Evolutionary conservation across 2,888 invertebrate genomes (phyloP), one percentile per base, ranked within the genome.

Genomic region (Acronicta alni): DNA sequence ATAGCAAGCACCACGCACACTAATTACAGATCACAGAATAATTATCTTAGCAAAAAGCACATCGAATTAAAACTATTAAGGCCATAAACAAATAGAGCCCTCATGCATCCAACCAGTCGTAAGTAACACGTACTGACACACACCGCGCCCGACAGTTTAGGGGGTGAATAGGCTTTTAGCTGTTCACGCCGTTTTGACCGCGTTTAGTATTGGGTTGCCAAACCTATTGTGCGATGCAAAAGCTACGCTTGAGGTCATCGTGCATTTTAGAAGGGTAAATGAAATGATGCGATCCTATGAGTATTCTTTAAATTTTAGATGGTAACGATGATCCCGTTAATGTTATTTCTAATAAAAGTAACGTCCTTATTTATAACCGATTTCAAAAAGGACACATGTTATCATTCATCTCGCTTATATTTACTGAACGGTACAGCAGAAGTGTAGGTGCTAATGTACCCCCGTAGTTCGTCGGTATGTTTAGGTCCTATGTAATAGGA

Each of bases 151-250:
- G 45, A 54, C 43, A 15, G 55, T 30, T 17, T 35, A 35, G 12
- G 54, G 71, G 62, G 59, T 51, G 64, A 35, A 60, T 44, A 57
- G 57, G 51, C 58, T 64, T 72, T 72, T 68, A 62, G 70, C 68
- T 26, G 59, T 76, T 82, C 67, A 80, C 74, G 81, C 77, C 58
- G 66, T 72, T 78, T 77, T 76, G 67, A 77, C 49, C 66, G 60
- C 62, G 57, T 49, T 63, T 67, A 48, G 76, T 72, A 72, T 83
- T 70, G 54, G 51, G 64, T 79, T 80, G 48, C 73, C 56, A 44
- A 57, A 52, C 15, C 46, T 43, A 64, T 75, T 64, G 56, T 63
- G 52, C n/a, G 47, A 48, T 43, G 41, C 42, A 30, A 39, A 55
- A 52, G 18, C 54, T 68, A 69, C 51, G 68, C 55, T 35, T 69